Conservation (phyloP, 2,113 vertebrate genomes). For the Craseonycteris thonglongyai region DNA sequence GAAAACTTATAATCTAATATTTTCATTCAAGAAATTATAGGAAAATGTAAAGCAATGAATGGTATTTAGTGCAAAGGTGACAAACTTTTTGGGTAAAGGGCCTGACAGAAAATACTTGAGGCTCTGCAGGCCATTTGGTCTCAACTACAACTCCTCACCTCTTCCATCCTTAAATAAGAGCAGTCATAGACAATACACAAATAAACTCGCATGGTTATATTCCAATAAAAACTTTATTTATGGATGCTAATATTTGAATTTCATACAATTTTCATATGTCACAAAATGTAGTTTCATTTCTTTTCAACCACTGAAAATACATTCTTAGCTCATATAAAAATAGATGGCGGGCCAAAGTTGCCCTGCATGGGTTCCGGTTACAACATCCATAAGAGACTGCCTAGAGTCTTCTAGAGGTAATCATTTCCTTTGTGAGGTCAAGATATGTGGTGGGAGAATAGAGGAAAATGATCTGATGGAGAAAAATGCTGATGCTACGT, state of each 20-base stretch:
- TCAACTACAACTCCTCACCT: neutral
- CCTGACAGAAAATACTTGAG: neutral
- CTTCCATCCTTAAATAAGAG: neutral
- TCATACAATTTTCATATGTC: too few relatives aligned
- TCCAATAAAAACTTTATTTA: too few relatives aligned
- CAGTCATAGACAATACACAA: too few relatives aligned
- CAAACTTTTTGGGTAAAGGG: neutral
- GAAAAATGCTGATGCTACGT: neutral
- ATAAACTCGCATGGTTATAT: too few relatives aligned
- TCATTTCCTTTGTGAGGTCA: neutral
- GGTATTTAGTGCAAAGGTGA: neutral
- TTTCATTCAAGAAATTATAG: neutral
- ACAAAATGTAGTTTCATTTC: too few relatives aligned
- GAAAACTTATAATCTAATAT: neutral
- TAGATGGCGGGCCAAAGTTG: neutral
- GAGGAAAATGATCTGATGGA: neutral
- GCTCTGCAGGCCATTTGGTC: neutral
- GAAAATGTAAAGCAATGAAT: neutral
- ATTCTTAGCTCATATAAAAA: neutral
- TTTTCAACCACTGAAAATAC: neutral
- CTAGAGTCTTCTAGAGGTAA: neutral
- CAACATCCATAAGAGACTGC: neutral
- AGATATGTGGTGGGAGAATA: neutral
- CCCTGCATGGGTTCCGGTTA: neutral
- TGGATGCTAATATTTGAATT: too few relatives aligned